phyloP scores from a whole-genome alignment of 2,113 vertebrate genomes.

The Pardalotus punctatus region DNA sequence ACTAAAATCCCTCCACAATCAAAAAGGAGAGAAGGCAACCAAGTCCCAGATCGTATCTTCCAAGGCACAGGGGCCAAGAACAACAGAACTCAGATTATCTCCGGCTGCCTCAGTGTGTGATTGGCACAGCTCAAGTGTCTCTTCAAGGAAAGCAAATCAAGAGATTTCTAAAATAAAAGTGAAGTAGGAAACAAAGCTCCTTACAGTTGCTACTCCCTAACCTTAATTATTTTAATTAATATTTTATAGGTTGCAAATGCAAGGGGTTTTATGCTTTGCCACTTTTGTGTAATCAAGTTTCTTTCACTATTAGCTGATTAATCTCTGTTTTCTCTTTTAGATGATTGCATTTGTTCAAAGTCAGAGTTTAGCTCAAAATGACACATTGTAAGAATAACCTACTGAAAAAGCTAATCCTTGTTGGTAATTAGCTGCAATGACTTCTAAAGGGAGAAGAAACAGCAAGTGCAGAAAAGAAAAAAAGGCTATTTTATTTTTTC shows the following conservation, averaged over 20 bases:
- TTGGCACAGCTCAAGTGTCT: neutral
- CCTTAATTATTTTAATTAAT: slow-evolving; percentile 39
- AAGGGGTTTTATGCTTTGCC: neutral
- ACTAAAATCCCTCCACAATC: neutral
- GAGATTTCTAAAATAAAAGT: neutral
- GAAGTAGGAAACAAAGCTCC: neutral
- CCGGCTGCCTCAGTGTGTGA: neutral
- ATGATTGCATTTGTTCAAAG: neutral
- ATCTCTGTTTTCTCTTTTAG: slow-evolving; percentile 9
- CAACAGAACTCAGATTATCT: neutral
- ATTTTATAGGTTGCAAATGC: neutral
- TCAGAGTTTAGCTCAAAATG: neutral
- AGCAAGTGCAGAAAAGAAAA: neutral
- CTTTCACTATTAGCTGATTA: slow-evolving; percentile 29
- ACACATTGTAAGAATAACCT: neutral
- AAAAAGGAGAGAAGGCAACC: neutral
- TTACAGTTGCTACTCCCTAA: neutral
- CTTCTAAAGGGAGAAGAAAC: neutral
- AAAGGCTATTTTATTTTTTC: neutral
- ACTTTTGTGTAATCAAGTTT: slow-evolving; percentile 8
- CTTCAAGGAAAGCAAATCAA: neutral
- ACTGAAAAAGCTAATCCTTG: neutral
- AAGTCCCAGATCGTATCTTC: neutral
- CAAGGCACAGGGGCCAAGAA: neutral
- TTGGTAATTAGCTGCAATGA: neutral